These are phyloP conservation scores for Melipona bicolor DNA, from an alignment of 2,888 invertebrate genomes.

Conservation along the genomic window DNA sequence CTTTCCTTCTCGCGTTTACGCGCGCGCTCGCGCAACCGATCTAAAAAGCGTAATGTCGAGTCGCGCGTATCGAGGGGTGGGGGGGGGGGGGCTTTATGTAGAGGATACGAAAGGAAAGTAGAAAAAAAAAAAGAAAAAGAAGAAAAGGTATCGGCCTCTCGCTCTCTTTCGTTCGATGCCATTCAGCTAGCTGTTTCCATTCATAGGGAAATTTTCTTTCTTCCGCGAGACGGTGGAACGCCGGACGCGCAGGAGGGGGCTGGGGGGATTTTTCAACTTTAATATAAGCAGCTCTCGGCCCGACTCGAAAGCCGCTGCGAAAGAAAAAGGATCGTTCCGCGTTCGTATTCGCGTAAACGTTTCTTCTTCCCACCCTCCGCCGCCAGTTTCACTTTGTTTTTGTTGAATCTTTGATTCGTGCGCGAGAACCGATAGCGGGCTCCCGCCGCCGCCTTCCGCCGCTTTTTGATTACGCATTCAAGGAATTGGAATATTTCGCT, in stretches of 20 bases:
- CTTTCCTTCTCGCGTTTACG: conserved; percentile 25
- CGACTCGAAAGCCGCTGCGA: background rate
- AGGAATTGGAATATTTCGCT: background rate
- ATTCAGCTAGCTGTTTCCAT: conserved; percentile 37
- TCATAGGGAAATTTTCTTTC: conserved; percentile 44
- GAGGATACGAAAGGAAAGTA: too few species aligned
- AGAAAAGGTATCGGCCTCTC: conserved; percentile 23
- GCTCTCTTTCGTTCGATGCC: conserved; percentile 28
- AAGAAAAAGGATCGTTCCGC: conserved; percentile 6
- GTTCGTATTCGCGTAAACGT: conserved; percentile 5
- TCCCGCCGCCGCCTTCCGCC: background rate
- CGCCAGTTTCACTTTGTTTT: conserved; percentile 18
- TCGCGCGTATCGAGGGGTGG: background rate
- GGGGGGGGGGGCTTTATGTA: too few species aligned
- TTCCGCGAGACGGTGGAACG: background rate
- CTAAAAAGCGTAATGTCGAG: conserved; percentile 16
- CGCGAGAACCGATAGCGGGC: background rate
- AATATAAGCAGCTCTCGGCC: conserved; percentile 29
- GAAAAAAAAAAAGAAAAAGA: background rate
- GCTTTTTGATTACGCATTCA: conserved; percentile 9
- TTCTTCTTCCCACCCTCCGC: background rate
- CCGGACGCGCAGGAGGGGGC: background rate
- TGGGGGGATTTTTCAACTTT: conserved; percentile 40
- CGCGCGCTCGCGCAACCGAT: background rate
- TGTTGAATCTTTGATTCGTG: conserved; percentile 9